phyloP scores from a whole-genome alignment of 2,113 vertebrate genomes.

The Crotophaga sulcirostris region DNA sequence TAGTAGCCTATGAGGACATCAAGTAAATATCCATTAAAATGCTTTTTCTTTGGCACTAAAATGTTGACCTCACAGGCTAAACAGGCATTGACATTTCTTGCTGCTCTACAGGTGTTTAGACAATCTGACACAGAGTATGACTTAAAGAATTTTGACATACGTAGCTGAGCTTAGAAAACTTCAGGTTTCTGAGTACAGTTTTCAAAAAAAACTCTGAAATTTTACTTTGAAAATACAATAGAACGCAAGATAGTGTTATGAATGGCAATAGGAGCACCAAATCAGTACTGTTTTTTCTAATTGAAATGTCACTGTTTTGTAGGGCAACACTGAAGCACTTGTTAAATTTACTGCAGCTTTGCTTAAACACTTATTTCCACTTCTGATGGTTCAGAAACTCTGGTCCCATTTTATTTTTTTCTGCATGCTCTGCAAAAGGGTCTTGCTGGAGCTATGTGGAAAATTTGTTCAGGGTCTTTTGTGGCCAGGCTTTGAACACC shows the following conservation, averaged over 20 bases:
- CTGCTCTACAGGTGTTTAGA: neutral
- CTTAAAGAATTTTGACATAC: neutral
- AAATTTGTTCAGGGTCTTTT: neutral
- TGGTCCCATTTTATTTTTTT: neutral
- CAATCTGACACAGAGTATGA: neutral
- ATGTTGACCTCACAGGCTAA: neutral
- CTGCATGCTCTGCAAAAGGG: neutral
- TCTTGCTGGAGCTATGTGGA: neutral
- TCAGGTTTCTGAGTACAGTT: neutral
- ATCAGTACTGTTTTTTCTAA: neutral
- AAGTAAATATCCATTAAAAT: neutral
- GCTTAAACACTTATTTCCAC: neutral
- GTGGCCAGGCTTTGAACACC: neutral
- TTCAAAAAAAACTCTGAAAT: neutral
- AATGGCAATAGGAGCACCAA: neutral
- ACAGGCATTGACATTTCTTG: neutral
- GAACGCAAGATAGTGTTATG: neutral
- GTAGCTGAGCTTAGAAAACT: neutral
- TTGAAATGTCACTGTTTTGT: neutral
- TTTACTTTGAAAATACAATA: neutral
- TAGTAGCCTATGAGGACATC: neutral
- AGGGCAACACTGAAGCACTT: neutral
- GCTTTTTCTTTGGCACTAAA: neutral
- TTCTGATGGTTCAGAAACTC: neutral
- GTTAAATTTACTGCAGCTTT: neutral